phyloP scores from a whole-genome alignment of 2,113 vertebrate species.

The Anarhynchus alexandrinus region DNA sequence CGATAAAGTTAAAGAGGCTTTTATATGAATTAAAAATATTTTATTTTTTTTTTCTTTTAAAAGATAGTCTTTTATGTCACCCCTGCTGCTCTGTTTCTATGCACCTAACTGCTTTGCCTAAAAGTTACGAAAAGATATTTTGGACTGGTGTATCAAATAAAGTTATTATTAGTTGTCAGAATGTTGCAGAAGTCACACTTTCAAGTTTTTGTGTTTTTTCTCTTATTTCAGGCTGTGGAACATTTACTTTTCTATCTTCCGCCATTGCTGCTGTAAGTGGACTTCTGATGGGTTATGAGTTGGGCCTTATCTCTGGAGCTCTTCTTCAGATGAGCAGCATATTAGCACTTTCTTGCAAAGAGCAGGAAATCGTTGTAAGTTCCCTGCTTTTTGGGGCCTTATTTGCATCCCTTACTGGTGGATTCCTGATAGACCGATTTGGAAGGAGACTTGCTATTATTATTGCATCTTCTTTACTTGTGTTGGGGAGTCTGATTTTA shows the following conservation, averaged over 20 bases:
- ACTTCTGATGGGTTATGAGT: slow-evolving; percentile 91
- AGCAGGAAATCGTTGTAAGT: slow-evolving; percentile 92
- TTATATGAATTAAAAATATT: not conserved
- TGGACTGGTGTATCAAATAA: not conserved
- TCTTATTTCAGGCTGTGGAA: slow-evolving; percentile 78
- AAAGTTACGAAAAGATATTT: not conserved
- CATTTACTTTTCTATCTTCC: slow-evolving; percentile 82
- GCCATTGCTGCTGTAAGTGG: slow-evolving; percentile 86
- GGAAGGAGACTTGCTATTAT: slow-evolving; percentile 89
- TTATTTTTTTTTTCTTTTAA: not conserved
- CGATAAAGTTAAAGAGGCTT: not conserved
- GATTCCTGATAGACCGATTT: slow-evolving; percentile 87
- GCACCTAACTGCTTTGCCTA: not conserved
- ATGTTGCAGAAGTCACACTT: not conserved
- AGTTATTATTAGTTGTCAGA: not conserved
- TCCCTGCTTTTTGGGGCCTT: slow-evolving; percentile 88
- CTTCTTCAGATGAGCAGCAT: slow-evolving; percentile 86
- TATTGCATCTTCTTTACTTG: slow-evolving; percentile 80
- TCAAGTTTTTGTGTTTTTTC: not conserved
- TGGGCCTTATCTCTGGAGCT: slow-evolving; percentile 91
- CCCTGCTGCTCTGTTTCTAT: not conserved
- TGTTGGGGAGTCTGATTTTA: slow-evolving; percentile 79
- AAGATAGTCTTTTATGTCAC: not conserved
- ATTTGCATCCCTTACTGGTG: slow-evolving; percentile 84
- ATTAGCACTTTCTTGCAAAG: slow-evolving; percentile 82